Evolutionary conservation across 1,140 invertebrate genomes (phyloP), one percentile per base, ranked within the genome.

Genomic region (Nebria ingens): DNA sequence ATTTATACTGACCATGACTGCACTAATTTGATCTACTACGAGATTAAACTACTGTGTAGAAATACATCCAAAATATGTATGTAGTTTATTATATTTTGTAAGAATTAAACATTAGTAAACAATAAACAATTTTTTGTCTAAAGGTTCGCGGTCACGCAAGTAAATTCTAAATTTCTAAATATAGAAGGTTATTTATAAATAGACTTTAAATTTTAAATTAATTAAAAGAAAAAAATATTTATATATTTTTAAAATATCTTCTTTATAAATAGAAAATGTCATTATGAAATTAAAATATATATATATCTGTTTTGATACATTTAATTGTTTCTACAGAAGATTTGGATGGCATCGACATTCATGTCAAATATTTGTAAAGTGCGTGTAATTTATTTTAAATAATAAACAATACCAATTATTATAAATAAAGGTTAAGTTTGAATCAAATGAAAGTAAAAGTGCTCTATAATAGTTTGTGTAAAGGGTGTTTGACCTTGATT

Each of bases 341-440:
- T n/a, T 34, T n/a, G n/a, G n/a, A n/a, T n/a, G n/a, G n/a, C n/a
- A n/a, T n/a, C n/a, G n/a, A n/a, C n/a, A n/a, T n/a, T n/a, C n/a
- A n/a, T n/a, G n/a, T n/a, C n/a, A n/a, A 34, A 34, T n/a, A 34
- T 34, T 34, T 6, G n/a, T 34, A 34, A 34, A 34, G 25, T 34
- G 25, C n/a, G n/a, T 34, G 25, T 9, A 34, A 9, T 34, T 34
- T n/a, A 34, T 34, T 34, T 9, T n/a, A 34, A 34, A n/a, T 6
- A 6, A n/a, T 9, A 34, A 34, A 34, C n/a, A 45, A 45, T 17
- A 45, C 9, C 15, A 45, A 45, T 17, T 4, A 6, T 11, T 12
- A 45, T 45, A 17, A 45, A 11, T 45, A 11, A 45, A 45, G 40
- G 40, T 45, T 45, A 45, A 29, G 13, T 45, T 12, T 45, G 40